Evolutionary conservation across 2,888 invertebrate species (phyloP).

Genomic region (Eristalinus aeneus): DNA sequence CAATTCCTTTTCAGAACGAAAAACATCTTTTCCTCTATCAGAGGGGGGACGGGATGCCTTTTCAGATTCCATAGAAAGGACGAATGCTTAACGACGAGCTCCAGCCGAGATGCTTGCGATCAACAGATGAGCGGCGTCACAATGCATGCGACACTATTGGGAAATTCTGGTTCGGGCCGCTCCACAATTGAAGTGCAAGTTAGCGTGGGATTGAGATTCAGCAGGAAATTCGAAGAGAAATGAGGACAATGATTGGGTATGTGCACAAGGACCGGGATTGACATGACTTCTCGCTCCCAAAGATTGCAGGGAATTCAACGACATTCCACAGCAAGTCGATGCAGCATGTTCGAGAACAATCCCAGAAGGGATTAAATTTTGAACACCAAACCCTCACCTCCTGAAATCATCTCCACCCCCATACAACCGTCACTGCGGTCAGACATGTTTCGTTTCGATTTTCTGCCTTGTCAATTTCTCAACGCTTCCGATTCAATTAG

Average conservation of each 20-base stretch:
- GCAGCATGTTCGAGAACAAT: conserved; percentile 15
- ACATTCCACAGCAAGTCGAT: neutral
- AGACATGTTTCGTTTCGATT: conserved; percentile 63
- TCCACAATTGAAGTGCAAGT: neutral
- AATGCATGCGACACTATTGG: neutral
- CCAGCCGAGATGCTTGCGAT: conserved; percentile 1
- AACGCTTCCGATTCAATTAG: conserved; percentile 70
- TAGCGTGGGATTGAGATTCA: conserved; percentile 2
- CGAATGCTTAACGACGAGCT: neutral
- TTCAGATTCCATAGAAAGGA: neutral
- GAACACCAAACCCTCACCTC: neutral
- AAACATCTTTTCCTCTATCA: conserved; percentile 13
- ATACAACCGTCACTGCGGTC: conserved; percentile 18
- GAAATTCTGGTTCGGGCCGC: neutral
- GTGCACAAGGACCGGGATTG: neutral
- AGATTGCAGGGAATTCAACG: neutral
- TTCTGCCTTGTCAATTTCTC: conserved; percentile 70
- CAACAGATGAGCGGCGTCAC: conserved; percentile 1
- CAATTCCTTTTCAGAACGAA: conserved; percentile 19
- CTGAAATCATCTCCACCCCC: neutral
- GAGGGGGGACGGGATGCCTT: neutral
- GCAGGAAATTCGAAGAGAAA: conserved; percentile 35
- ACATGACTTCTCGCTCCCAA: neutral
- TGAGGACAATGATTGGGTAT: conserved; percentile 31
- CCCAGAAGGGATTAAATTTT: conserved; percentile 25